Evolutionary conservation across 2,797 vertebrate genomes (phyloP).

Genomic region (Premnoplex brunnescens): DNA sequence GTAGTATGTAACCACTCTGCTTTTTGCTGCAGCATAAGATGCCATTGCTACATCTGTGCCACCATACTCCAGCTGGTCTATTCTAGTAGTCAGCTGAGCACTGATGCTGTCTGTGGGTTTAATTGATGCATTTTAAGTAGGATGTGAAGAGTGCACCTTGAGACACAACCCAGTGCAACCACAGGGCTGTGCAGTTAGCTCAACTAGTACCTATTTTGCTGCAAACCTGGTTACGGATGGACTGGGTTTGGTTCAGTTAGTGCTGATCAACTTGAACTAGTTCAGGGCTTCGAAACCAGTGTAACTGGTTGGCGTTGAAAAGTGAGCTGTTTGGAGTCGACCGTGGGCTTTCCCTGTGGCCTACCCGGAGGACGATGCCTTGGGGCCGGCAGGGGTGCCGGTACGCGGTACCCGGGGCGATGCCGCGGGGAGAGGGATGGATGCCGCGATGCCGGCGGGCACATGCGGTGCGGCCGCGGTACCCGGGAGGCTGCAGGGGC

Average conservation of each 20-base stretch:
- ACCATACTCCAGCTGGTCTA: not conserved
- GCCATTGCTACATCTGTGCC: not conserved
- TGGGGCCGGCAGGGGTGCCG: not conserved
- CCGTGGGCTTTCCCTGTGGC: not conserved
- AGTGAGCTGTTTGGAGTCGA: not conserved
- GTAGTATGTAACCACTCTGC: not conserved
- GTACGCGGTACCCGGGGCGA: not conserved
- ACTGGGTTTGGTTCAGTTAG: not conserved
- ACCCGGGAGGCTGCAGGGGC: not conserved
- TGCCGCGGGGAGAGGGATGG: not conserved
- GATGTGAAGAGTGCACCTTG: not conserved
- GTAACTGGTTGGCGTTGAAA: not conserved
- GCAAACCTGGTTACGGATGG: not conserved
- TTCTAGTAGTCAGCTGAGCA: not conserved
- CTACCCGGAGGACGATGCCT: not conserved
- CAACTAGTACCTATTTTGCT: rapidly evolving
- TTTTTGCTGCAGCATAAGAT: not conserved
- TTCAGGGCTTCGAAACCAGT: not conserved
- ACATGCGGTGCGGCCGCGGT: not conserved
- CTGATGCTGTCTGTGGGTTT: not conserved
- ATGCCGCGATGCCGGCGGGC: too few relatives aligned
- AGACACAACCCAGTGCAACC: not conserved
- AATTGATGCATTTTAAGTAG: not conserved
- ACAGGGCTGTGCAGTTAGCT: not conserved
- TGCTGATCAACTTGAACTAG: not conserved